A percentile compares a stretch with the other conserved stretches of the same genome.
Conservation (phyloP, 2,888 invertebrate species). For the Flexamia atlantica region DNA sequence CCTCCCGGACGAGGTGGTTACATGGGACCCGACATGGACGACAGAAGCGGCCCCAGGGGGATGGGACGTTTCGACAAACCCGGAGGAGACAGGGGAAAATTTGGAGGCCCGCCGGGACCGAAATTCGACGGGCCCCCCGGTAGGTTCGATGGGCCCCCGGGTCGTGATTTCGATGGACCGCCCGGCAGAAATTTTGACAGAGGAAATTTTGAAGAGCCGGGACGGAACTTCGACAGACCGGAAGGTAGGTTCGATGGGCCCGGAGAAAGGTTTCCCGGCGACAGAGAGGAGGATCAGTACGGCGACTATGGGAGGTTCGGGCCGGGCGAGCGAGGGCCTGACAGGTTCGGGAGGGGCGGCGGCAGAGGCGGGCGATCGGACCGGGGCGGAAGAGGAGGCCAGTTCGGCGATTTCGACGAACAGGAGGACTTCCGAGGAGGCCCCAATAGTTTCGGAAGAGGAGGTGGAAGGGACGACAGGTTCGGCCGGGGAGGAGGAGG, state of each 20-base stretch:
- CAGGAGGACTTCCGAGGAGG: constrained; percentile 10
- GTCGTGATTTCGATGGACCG: constrained; percentile 56
- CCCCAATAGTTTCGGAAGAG: constrained; percentile 37
- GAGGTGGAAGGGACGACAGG: constrained; percentile 39
- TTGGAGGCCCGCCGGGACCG: constrained; percentile 53
- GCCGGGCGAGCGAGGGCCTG: constrained; percentile 34
- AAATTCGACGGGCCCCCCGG: constrained; percentile 58
- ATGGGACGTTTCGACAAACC: constrained; percentile 37
- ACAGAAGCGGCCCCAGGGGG: constrained; percentile 30
- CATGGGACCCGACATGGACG: constrained; percentile 47
- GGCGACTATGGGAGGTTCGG: constrained; percentile 49
- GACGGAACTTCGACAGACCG: constrained; percentile 43
- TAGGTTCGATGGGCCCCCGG: constrained; percentile 58
- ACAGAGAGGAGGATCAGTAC: constrained; percentile 41
- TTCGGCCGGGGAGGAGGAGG: constrained; percentile 49
- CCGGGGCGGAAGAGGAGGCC: constrained; percentile 11
- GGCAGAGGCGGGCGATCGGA: constrained; percentile 38
- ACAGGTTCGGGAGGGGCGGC: constrained; percentile 43
- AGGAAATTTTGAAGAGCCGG: too few relatives aligned
- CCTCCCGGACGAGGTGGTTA: constrained; percentile 29
- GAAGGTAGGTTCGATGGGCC: constrained; percentile 56
- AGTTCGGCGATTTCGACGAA: constrained; percentile 47
- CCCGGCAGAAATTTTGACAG: constrained; percentile 42
- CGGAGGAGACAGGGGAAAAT: constrained; percentile 44
- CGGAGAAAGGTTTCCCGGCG: constrained; percentile 46